A percentile compares a stretch with the other conserved stretches of the same genome.
These are phyloP conservation scores for Scaptomyza parva DNA, from an alignment of 2,888 invertebrate species.

Conservation along the genomic window DNA sequence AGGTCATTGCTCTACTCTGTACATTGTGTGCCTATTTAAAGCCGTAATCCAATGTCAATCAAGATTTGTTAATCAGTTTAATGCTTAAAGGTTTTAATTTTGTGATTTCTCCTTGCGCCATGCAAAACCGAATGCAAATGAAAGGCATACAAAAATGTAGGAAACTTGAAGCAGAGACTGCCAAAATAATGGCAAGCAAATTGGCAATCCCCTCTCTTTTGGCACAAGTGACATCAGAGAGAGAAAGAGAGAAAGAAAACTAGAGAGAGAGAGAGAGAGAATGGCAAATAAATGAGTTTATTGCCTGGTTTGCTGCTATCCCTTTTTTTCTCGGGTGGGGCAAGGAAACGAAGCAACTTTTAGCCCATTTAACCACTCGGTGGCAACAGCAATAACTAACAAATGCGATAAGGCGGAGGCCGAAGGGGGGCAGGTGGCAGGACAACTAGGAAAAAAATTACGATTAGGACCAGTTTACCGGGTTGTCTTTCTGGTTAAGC, in stretches of 20 bases:
- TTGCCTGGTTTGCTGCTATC: constrained; percentile 1
- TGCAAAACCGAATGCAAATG: constrained; percentile 12
- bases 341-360: constrained; percentile 4
- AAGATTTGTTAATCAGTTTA: constrained; percentile 20
- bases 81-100: neutral
- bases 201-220: constrained; percentile 22
- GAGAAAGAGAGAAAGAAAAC: neutral
- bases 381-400: constrained; percentile 19
- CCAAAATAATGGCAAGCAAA: constrained; percentile 24
- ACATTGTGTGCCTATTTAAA: neutral
- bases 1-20: no score
- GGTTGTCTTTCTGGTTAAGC: constrained; percentile 53
- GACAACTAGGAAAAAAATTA: neutral
- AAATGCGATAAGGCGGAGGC: constrained; percentile 29
- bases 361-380: constrained; percentile 3
- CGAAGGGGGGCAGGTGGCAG: no score
- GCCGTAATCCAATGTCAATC: neutral
- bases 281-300: constrained; percentile 9
- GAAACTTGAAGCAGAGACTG: constrained; percentile 9
- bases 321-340: constrained; percentile 31
- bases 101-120: constrained; percentile 1
- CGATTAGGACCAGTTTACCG: neutral
- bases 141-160: constrained; percentile 18
- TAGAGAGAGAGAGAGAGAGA: neutral
- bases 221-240: constrained; percentile 29